phyloP scores from a whole-genome alignment of 2,113 vertebrate species.

The Onychostruthus taczanowskii region DNA sequence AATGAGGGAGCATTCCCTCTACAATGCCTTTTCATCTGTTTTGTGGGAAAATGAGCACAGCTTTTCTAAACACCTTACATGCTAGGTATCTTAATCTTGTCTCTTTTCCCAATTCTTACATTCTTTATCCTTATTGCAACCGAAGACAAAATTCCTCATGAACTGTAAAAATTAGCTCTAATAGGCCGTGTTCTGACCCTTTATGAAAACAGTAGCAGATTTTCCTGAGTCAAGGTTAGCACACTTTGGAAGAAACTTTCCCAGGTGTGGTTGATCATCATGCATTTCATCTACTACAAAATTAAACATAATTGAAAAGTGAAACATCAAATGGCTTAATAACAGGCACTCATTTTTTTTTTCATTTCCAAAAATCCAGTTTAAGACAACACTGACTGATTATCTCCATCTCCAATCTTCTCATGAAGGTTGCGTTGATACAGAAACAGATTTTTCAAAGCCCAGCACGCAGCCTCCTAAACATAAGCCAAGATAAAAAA shows the following conservation, averaged over 20 bases:
- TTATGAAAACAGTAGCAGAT: not conserved
- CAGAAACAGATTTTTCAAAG: conserved; percentile 87
- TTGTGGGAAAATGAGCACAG: not conserved
- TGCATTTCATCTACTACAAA: not conserved
- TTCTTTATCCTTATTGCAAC: not conserved
- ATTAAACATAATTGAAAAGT: not conserved
- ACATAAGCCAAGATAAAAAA: not conserved
- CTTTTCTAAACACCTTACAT: not conserved
- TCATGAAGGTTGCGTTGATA: conserved; percentile 77
- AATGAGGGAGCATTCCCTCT: not conserved
- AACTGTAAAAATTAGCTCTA: not conserved
- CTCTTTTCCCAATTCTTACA: not conserved
- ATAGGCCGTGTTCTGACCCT: not conserved
- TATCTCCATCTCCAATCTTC: conserved; percentile 83
- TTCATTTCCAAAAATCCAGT: not conserved
- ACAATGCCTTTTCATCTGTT: not conserved
- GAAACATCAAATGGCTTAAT: not conserved
- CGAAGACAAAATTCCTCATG: not conserved
- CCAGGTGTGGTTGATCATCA: not conserved
- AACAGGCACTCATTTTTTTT: not conserved
- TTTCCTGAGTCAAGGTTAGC: not conserved
- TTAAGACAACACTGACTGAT: conserved; percentile 76
- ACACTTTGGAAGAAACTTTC: not conserved
- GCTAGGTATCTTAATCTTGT: not conserved
- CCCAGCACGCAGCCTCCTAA: conserved; percentile 92